Base-by-base conservation (phyloP, 2,113 vertebrate species). In the Orientallactaga bullata region DNA sequence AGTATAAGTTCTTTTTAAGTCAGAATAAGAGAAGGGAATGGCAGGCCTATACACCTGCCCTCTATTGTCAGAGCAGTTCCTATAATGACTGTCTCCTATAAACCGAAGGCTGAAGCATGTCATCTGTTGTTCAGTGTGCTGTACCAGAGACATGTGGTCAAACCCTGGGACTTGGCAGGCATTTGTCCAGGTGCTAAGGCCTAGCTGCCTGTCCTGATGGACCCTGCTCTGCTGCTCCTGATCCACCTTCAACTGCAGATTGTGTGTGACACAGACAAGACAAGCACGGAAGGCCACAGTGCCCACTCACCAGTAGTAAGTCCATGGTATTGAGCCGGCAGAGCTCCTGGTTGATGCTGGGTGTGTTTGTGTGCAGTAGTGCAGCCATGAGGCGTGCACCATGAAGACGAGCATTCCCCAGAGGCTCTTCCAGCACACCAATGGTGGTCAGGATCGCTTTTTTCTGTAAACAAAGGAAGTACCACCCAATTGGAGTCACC, bases 321-420 rank as follows among this genome's bases (percentile, higher is more conserved):
- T 99, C 98, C 98, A 99, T 98, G 97, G 99, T 99, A 97, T 98
- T 97, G 60, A 99, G 99, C 30, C 98, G 98, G 98, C 99, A 99
- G 90, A 99, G 99, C 98, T 99, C 99, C 98, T 98, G 98, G 95
- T 99, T 99, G 97, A 99, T 98, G 97, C 98, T 98, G 97, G 98
- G 98, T 1, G 98, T 98, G 97, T 98, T 99, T 30, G 99, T 99
- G 97, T 99, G 99, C 78, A 99, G 98, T 96, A 99, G 98, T 8
- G 99, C 99, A 3, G 99, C 99, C 90, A 99, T 98, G 35, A 99
- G 98, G 7, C 99, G 99, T 32, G 99, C 99, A 8, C 99, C 98
- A 0, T 99, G 99, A 86, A 99, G 99, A 68, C 99, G 99, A 47
- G 99, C 99, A 1, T 99, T 99, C 35, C 99, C 99, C 96, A 99